phyloP scores from a whole-genome alignment of 1,140 invertebrate species.

The Pseudomyrmex flavicornis region DNA sequence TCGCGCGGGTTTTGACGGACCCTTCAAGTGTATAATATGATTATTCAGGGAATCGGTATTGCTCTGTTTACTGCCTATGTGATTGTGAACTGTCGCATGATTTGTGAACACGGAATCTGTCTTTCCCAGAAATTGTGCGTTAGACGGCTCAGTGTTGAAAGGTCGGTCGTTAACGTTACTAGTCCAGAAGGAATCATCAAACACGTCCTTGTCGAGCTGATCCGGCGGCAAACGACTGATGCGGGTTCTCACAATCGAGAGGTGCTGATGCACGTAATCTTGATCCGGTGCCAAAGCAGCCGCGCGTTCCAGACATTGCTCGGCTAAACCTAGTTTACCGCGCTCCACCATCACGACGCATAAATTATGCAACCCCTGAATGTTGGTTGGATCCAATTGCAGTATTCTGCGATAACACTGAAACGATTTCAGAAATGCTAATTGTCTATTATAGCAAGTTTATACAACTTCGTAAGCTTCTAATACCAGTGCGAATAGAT shows the following conservation, averaged over 20 bases:
- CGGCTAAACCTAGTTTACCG: conserved; percentile 92
- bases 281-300: conserved; percentile 93
- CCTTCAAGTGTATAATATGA: conserved; percentile 78
- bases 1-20: conserved; percentile 72
- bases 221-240: conserved; percentile 83
- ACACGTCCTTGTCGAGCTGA: conserved; percentile 79
- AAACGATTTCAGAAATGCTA: conserved; percentile 65
- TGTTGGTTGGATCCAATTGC: conserved; percentile 94
- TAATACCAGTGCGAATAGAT: too few relatives aligned
- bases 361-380: conserved; percentile 97
- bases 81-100: conserved; percentile 78
- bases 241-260: conserved; percentile 93
- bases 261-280: conserved; percentile 95
- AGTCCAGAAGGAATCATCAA: conserved; percentile 80
- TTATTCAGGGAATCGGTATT: conserved; percentile 72
- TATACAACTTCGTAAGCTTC: too few relatives aligned
- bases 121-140: conserved; percentile 76
- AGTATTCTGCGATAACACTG: conserved; percentile 96
- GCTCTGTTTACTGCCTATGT: conserved; percentile 72
- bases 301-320: conserved; percentile 93
- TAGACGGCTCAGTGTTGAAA: conserved; percentile 53
- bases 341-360: conserved; percentile 98
- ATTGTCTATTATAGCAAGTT: too few relatives aligned
- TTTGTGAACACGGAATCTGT: conserved; percentile 78
- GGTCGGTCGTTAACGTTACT: conserved; percentile 51